Conservation (phyloP, 2,113 vertebrate genomes). For the Silurus glanis region DNA sequence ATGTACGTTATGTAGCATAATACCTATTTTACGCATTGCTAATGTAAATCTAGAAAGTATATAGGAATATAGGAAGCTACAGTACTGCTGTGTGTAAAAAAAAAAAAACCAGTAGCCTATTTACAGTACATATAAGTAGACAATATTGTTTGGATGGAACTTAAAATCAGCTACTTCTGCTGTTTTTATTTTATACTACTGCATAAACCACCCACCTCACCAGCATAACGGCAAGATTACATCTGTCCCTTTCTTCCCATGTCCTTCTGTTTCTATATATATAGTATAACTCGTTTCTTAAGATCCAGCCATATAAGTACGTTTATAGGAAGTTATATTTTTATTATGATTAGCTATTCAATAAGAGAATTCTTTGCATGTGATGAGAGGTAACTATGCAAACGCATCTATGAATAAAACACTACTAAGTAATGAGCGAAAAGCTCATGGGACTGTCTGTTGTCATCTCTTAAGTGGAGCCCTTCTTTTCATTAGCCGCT, state of each 20-base stretch:
- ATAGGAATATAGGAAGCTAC: background rate
- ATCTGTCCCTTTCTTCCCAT: no score
- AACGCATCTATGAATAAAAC: background rate
- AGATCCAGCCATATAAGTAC: background rate
- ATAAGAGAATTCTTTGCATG: no score
- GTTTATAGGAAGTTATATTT: background rate
- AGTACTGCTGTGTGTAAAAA: background rate
- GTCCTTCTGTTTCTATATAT: background rate
- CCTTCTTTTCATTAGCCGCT: slow-evolving; percentile 40
- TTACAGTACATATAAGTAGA: background rate
- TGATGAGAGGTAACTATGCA: background rate
- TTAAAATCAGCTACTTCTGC: background rate
- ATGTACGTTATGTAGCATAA: background rate
- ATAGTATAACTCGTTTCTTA: background rate
- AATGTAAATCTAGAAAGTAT: background rate
- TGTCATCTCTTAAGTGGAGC: slow-evolving; percentile 36
- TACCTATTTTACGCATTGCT: background rate
- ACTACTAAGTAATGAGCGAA: background rate
- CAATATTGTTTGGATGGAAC: background rate
- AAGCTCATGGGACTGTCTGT: slow-evolving; percentile 16
- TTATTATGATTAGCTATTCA: background rate
- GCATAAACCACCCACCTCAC: no score
- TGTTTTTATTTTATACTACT: no score
- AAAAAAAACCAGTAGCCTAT: background rate
- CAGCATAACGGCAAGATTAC: no score